phyloP scores from a whole-genome alignment of 2,113 vertebrate species.

The Bubo blakistoni region DNA sequence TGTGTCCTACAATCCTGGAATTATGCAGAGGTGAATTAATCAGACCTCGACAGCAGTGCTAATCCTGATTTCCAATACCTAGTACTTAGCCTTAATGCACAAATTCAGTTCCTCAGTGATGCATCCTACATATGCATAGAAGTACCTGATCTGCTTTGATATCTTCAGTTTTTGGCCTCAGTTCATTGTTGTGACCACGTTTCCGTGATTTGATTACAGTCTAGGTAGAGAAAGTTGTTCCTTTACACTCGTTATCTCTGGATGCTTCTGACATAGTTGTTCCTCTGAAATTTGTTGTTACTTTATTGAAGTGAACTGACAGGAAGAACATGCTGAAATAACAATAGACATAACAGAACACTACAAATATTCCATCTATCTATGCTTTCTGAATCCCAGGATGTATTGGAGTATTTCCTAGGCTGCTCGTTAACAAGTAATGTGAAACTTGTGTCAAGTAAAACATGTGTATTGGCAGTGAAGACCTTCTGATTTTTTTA shows the following conservation, averaged over 20 bases:
- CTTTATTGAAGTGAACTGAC: not conserved
- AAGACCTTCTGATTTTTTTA: not conserved
- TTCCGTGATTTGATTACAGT: not conserved
- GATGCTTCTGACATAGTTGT: not conserved
- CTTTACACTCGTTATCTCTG: not conserved
- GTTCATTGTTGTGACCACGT: not conserved
- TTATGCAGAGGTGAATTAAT: not conserved
- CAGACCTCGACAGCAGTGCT: not conserved
- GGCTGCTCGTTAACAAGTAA: not conserved
- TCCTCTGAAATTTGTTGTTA: not conserved
- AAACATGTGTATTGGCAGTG: not conserved
- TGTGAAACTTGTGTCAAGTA: not conserved
- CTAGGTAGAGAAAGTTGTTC: not conserved
- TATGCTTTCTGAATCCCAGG: not conserved
- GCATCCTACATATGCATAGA: rapidly evolving
- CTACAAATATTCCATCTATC: not conserved
- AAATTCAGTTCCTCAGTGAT: not conserved
- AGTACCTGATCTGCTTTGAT: not conserved
- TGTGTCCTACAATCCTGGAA: not conserved
- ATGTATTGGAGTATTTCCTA: not conserved
- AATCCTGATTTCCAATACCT: not conserved
- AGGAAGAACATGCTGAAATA: not conserved
- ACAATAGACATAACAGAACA: not conserved
- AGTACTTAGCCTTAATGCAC: not conserved
- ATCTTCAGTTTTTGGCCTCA: not conserved